Base-by-base conservation (phyloP, 2,888 invertebrate species). In the Urechis unicinctus region DNA sequence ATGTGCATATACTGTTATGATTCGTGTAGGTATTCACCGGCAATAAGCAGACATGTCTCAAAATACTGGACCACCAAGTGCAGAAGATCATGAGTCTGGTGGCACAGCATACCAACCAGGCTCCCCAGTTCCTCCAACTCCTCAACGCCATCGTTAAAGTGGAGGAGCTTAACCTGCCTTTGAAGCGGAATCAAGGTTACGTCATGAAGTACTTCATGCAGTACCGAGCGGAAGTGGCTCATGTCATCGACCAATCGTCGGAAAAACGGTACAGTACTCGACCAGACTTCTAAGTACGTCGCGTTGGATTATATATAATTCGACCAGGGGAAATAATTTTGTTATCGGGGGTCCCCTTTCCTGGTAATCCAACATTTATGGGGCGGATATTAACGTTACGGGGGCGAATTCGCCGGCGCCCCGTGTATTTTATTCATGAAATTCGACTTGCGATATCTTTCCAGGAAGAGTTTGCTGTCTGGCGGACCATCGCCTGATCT, bases 151-250 rank as follows among this genome's bases (percentile, higher is more conserved):
- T 75, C 1, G 73, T 75, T 24, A 75, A 75, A 21, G 62, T 75
- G 5, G 74, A 75, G 59, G 75, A 74, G 50, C 65, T 75, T 25
- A 72, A 75, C 59, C 62, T 77, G 52, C 75, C 77, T 1, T 61
- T 77, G 50, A 77, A 77, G 60, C 61, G 77, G 42, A 77, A 77
- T 62, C 77, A 77, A 59, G 68, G 69, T 28, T 72, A 71, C 51
- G 75, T 77, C 42, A 75, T 77, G 72, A 75, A 73, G 53, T 75
- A 73, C 63, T 74, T 77, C 62, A 74, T 77, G 75, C 74, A 75
- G 65, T 69, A 68, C 55, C 58, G 74, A 22, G 50, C 67, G 1
- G 72, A 74, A 21, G 69, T 77, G 5, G 74, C 73, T 21, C 57
- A 60, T 41, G 64, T 75, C n/a, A 69, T 75, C 28, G 77, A 77